phyloP scores from a whole-genome alignment of 2,888 invertebrate genomes.

The Chaitophorus viminalis region DNA sequence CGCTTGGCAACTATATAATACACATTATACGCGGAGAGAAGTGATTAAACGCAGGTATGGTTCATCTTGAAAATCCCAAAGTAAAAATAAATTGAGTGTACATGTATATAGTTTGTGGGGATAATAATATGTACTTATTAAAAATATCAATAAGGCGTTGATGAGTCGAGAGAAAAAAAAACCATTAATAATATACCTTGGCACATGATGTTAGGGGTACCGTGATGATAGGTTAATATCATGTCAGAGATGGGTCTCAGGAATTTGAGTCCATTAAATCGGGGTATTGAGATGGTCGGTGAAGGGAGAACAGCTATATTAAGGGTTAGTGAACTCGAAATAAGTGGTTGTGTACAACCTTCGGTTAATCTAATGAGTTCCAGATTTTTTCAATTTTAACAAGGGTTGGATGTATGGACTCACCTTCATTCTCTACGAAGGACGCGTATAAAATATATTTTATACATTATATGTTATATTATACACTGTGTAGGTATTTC shows the following conservation, averaged over 20 bases:
- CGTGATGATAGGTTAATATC: constrained; percentile 15
- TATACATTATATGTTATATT: not conserved
- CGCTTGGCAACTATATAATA: not conserved
- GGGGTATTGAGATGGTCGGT: not conserved
- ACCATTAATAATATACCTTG: constrained; percentile 14
- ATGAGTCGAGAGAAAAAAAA: constrained; percentile 9
- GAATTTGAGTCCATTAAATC: constrained; percentile 52
- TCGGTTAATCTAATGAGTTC: constrained; percentile 21
- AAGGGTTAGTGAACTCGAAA: constrained; percentile 34
- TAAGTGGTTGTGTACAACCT: constrained; percentile 14
- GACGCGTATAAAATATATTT: no score
- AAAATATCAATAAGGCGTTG: constrained; percentile 4
- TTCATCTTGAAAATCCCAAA: constrained; percentile 20
- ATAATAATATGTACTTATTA: not conserved
- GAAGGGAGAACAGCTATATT: not conserved
- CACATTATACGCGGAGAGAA: not conserved
- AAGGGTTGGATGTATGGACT: not conserved
- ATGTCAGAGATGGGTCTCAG: not conserved
- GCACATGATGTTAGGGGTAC: not conserved
- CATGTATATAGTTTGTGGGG: not conserved
- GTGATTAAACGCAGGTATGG: constrained; percentile 34
- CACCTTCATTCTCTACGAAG: not conserved
- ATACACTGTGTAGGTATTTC: not conserved
- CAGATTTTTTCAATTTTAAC: not conserved
- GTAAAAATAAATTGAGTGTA: constrained; percentile 17